Evolutionary conservation across 2,797 vertebrate genomes (phyloP).

Genomic region (Gymnothorax javanicus): DNA sequence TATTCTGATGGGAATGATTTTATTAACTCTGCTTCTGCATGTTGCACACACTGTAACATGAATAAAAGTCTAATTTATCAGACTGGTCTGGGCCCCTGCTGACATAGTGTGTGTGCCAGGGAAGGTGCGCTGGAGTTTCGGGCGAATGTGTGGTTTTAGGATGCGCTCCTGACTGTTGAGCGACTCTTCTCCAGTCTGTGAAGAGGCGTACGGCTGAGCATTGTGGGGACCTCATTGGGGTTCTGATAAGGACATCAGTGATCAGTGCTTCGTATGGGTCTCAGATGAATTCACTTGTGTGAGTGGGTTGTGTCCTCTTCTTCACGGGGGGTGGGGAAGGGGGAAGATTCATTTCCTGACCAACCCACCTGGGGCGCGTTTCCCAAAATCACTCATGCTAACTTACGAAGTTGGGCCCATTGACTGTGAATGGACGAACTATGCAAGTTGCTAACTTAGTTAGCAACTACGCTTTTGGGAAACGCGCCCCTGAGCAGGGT

Average conservation of each 20-base stretch:
- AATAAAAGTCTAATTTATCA: conserved; percentile 65
- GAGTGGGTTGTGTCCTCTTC: no score
- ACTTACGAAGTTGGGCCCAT: no score
- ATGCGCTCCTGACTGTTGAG: no score
- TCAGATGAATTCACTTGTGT: no score
- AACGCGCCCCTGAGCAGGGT: neutral
- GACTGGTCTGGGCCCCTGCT: neutral
- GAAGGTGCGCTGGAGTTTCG: neutral
- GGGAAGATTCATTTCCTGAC: neutral
- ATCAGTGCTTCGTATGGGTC: no score
- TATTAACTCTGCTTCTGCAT: conserved; percentile 62
- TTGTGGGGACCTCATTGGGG: no score
- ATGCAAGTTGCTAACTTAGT: no score
- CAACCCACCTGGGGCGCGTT: neutral
- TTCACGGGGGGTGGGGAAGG: neutral
- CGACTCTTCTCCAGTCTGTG: no score
- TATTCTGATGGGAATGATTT: conserved; percentile 53
- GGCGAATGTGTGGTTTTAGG: neutral
- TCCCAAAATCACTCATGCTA: no score
- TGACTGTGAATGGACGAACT: no score
- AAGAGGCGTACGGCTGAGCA: no score
- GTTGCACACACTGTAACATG: conserved; percentile 70
- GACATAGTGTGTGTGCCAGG: neutral
- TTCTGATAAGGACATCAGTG: no score
- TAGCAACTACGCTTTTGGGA: neutral